Conservation (phyloP, 2,888 invertebrate genomes). For the Microctonus brassicae region DNA sequence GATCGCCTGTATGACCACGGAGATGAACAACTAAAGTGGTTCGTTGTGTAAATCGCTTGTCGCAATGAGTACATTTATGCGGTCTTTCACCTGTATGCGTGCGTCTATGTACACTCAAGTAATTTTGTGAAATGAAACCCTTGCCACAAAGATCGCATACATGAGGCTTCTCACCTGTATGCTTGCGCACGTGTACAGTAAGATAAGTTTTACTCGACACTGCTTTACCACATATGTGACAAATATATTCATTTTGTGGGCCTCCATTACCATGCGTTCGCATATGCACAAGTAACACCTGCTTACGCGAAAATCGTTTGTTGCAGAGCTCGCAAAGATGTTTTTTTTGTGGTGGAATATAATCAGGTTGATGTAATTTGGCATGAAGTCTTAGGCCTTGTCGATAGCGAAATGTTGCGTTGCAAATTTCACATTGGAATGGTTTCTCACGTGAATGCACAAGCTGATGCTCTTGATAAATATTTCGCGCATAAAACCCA, state of each 20-base stretch:
- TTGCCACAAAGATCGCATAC: conserved; percentile 71
- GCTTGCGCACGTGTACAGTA: conserved; percentile 75
- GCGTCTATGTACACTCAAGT: conserved; percentile 65
- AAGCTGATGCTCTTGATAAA: conserved; percentile 61
- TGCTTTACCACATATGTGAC: conserved; percentile 76
- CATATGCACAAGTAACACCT: conserved; percentile 67
- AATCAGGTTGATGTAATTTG: conserved; percentile 66
- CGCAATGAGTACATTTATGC: conserved; percentile 65
- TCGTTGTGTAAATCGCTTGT: conserved; percentile 65
- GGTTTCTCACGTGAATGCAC: conserved; percentile 62
- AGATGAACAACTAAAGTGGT: conserved; percentile 67
- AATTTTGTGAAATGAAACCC: conserved; percentile 67
- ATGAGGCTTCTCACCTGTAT: conserved; percentile 76
- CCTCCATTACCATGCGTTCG: conserved; percentile 62
- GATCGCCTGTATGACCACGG: conserved; percentile 65
- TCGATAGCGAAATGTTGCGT: conserved; percentile 66
- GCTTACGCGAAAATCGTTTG: conserved; percentile 66
- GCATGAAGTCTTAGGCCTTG: conserved; percentile 65
- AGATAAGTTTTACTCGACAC: conserved; percentile 75
- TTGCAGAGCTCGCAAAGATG: conserved; percentile 67
- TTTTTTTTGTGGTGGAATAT: conserved; percentile 67
- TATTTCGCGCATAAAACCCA: conserved; percentile 59
- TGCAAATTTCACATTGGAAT: conserved; percentile 65
- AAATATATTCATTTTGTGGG: conserved; percentile 72
- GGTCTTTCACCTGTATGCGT: conserved; percentile 68